These are phyloP conservation scores for Trichogramma evanescens DNA, from an alignment of 2,888 invertebrate genomes.

Conservation along the genomic window DNA sequence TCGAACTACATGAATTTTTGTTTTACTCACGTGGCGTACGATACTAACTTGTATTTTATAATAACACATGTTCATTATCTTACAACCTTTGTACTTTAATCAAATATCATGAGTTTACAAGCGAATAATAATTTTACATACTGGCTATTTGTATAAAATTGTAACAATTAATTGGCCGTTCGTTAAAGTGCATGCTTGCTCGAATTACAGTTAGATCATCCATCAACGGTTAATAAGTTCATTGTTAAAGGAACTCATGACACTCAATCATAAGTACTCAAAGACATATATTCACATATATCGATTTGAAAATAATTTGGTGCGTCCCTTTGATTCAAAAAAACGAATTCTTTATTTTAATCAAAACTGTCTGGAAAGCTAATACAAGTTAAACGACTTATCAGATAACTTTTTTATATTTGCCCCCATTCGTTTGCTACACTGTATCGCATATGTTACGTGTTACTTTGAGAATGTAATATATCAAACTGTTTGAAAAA, in stretches of 20 bases:
- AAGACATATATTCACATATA: conserved; percentile 9
- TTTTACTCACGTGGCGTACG: conserved; percentile 20
- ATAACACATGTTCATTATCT: conserved; percentile 12
- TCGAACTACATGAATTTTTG: conserved; percentile 30
- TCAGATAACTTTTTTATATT: conserved; percentile 22
- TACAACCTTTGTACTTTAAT: conserved; percentile 18
- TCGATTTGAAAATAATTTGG: conserved; percentile 20
- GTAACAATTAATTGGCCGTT: too few species aligned
- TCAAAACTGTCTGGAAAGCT: conserved; percentile 31
- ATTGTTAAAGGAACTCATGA: conserved; percentile 6
- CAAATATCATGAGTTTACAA: conserved; percentile 20
- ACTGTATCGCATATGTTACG: too few species aligned
- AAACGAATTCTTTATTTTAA: conserved; percentile 9
- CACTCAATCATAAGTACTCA: conserved; percentile 14
- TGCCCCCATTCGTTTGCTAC: not conserved
- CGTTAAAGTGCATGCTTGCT: too few species aligned
- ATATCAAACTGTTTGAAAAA: conserved; percentile 28
- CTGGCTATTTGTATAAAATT: too few species aligned
- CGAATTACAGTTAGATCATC: too few species aligned
- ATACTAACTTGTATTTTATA: conserved; percentile 24
- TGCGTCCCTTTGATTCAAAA: conserved; percentile 25
- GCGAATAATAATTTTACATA: too few species aligned
- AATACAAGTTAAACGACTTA: conserved; percentile 33
- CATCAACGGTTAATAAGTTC: too few species aligned
- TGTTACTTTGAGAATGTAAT: too few species aligned